These are phyloP conservation scores for Chelmon rostratus DNA, from an alignment of 2,797 vertebrate species.

Conservation along the genomic window DNA sequence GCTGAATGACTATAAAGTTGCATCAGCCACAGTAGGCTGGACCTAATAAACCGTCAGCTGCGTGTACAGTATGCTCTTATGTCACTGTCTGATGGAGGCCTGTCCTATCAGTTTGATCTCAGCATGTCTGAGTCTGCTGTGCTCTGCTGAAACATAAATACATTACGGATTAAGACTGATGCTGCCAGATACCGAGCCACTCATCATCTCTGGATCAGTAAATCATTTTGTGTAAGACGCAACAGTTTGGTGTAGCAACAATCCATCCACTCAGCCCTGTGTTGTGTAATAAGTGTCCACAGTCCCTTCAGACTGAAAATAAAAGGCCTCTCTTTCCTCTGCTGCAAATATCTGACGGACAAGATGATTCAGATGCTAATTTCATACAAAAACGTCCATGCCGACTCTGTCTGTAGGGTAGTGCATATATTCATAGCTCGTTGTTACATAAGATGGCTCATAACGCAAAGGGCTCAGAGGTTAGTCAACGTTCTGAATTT, in stretches of 20 bases:
- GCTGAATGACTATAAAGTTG: background rate
- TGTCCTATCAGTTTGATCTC: slow-evolving; percentile 18
- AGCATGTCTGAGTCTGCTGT: slow-evolving; percentile 20
- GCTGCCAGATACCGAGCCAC: slow-evolving; percentile 12
- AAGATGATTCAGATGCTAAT: background rate
- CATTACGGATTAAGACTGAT: slow-evolving; percentile 52
- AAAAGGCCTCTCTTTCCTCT: background rate
- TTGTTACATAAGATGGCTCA: slow-evolving; percentile 20
- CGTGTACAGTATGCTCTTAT: background rate
- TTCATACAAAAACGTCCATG: background rate
- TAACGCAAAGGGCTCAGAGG: slow-evolving; percentile 8
- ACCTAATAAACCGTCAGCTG: background rate
- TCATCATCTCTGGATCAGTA: slow-evolving; percentile 38
- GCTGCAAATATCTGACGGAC: background rate
- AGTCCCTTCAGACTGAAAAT: background rate
- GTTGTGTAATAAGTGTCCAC: slow-evolving; percentile 27
- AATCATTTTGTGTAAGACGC: slow-evolving; percentile 31
- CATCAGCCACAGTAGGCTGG: background rate
- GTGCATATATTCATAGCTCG: background rate
- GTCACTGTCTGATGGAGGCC: slow-evolving; percentile 8
- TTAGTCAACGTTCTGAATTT: background rate
- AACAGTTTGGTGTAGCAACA: slow-evolving; percentile 24
- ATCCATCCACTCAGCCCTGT: background rate
- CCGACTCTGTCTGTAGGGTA: accelerated
- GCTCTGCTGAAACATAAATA: slow-evolving; percentile 52